Base-by-base conservation (phyloP, 2,888 invertebrate species). In the Macrosiphum euphorbiae region DNA sequence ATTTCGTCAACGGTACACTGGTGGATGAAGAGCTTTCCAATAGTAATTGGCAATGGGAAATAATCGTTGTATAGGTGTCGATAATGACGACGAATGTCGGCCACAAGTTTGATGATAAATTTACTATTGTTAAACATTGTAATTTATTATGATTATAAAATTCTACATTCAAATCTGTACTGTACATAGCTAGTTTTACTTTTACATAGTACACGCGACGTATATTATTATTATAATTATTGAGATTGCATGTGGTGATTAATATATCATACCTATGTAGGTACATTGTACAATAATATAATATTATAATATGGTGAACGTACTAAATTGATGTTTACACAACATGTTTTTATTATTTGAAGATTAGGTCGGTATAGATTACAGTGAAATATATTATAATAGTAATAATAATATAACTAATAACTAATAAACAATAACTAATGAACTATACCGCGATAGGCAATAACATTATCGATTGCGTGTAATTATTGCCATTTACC, bases 1-100 rank as follows among this genome's bases (percentile, higher is more conserved):
- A 93, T 90, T 93, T 93, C 47, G 26, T 85, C 84, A 50, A 47
- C 44, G 93, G 85, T 10, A 52, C 16, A 10, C 90, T 88, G n/a
- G 55, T 55, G 10, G 92, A 55, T 24, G 90, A 47, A 16, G 84
- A 35, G 20, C 35, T 78, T 78, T 20, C 35, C 35, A 35, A 20
- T 78, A 78, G 35, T 16, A 44, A n/a, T 44, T 88, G 88, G 84
- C 93, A 20, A 84, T 90, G 89, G 93, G 44, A 50, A 10, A 47
- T 47, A 24, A n/a, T 87, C 35, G 78, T 35, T 35, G 26, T 16
- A 50, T 24, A 50, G 11, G 3, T 10, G 52, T 26, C 20, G 10
- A 3, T 41, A 41, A 52, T 47, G 50, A 7, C 28, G n/a, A 52
- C 55, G 28, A 52, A 35, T 28, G 35, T 16, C 52, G 4, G 3